These are phyloP conservation scores for Epistrophe grossulariae DNA, from an alignment of 2,888 invertebrate genomes.

Conservation along the genomic window DNA sequence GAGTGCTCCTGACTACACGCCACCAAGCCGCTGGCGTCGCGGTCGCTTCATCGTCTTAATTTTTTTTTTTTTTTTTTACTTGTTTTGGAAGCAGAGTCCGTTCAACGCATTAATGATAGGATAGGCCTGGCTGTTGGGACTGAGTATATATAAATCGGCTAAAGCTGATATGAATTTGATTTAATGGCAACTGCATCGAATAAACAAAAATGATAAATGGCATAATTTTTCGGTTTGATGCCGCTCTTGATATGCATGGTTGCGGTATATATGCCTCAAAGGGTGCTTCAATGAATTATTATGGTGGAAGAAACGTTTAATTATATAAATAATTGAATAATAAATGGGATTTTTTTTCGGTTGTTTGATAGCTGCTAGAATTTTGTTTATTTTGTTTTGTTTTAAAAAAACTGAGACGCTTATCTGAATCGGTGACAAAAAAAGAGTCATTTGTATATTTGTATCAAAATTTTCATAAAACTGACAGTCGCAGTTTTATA, in stretches of 20 bases:
- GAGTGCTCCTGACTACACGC: slow-evolving; percentile 59
- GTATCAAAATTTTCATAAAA: neutral
- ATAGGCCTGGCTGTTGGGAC: slow-evolving; percentile 7
- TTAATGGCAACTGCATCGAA: slow-evolving; percentile 65
- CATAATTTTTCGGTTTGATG: slow-evolving; percentile 73
- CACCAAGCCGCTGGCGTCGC: neutral
- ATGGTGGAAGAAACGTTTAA: slow-evolving; percentile 53
- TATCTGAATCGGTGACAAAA: neutral
- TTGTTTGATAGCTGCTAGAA: slow-evolving; percentile 17
- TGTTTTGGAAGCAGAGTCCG: slow-evolving; percentile 1
- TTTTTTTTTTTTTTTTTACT: neutral
- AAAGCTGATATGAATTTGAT: slow-evolving; percentile 72
- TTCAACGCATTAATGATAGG: slow-evolving; percentile 14
- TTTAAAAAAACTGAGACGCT: neutral
- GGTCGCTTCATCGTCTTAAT: slow-evolving; percentile 35
- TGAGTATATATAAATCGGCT: slow-evolving; percentile 22
- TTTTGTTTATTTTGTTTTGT: neutral
- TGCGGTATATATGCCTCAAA: slow-evolving; percentile 53
- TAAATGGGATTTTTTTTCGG: slow-evolving; percentile 48
- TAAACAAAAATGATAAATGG: slow-evolving; percentile 74
- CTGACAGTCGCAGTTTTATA: neutral
- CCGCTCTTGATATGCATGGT: slow-evolving; percentile 59
- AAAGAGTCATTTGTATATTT: neutral
- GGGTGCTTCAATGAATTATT: slow-evolving; percentile 65
- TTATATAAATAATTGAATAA: slow-evolving; percentile 65